Evolutionary conservation across 2,113 vertebrate species (phyloP).

Genomic region (Struthio camelus): DNA sequence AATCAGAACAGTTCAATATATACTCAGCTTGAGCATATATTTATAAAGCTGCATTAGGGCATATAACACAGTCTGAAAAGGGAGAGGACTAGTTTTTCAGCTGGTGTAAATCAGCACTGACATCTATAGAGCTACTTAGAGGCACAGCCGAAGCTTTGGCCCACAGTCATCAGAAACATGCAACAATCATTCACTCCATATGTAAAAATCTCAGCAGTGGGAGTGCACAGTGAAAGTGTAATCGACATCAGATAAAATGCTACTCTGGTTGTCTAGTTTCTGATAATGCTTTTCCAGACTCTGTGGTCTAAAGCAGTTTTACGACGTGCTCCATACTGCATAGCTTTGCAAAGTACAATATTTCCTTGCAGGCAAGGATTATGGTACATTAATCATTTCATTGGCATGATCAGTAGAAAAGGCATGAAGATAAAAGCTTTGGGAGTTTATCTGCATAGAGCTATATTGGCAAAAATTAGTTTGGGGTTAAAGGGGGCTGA

Average conservation of each 20-base stretch:
- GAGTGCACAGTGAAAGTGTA: not conserved
- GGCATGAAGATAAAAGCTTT: conserved; percentile 46
- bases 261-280: not conserved
- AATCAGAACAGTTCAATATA: conserved; percentile 23
- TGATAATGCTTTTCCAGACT: not conserved
- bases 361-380: conserved; percentile 37
- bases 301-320: conserved; percentile 49
- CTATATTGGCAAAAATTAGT: conserved; percentile 33
- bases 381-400: conserved; percentile 13
- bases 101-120: conserved; percentile 51
- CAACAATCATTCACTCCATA: not conserved
- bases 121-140: not conserved
- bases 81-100: conserved; percentile 26
- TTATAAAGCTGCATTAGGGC: conserved; percentile 43
- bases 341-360: not conserved
- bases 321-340: conserved; percentile 40
- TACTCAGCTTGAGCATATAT: not conserved
- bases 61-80: not conserved
- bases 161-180: conserved; percentile 7
- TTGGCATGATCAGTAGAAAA: conserved; percentile 48
- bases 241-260: not conserved
- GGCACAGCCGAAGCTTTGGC: conserved; percentile 7
- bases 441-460: conserved; percentile 52
- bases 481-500: not conserved
- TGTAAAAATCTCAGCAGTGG: not conserved